Evolutionary conservation across 2,797 vertebrate genomes (phyloP).

Genomic region (Lates japonicus): DNA sequence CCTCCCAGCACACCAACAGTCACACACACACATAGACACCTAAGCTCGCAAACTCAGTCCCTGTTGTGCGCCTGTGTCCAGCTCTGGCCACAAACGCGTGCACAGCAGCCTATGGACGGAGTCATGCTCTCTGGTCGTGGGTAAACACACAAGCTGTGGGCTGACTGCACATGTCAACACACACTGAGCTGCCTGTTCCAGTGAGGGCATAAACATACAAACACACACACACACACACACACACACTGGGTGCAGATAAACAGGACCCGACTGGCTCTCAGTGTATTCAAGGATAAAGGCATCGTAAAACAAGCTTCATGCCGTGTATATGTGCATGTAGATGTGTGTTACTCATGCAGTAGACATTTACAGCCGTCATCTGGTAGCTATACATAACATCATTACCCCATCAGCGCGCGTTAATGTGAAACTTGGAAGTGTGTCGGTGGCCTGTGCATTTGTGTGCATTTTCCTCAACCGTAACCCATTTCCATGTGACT

Average conservation of each 20-base stretch:
- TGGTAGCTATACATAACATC: conserved; percentile 45
- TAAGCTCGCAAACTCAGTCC: conserved; percentile 1
- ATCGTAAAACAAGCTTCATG: conserved; percentile 12
- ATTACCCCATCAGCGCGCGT: conserved; percentile 27
- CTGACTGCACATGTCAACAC: conserved; percentile 75
- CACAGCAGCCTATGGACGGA: conserved; percentile 26
- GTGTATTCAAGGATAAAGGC: conserved; percentile 34
- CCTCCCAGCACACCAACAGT: conserved; percentile 7
- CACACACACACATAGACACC: conserved; percentile 18
- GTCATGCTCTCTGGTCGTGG: conserved; percentile 61
- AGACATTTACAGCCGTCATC: conserved; percentile 44
- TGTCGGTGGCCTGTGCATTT: conserved; percentile 11
- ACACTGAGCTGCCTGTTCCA: conserved; percentile 22
- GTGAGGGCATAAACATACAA: conserved; percentile 9
- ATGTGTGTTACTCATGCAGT: conserved; percentile 17
- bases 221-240: background rate
- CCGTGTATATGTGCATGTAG: background rate
- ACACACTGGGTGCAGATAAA: conserved; percentile 36
- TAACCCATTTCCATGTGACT: conserved; percentile 51
- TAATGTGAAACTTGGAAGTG: conserved; percentile 41
- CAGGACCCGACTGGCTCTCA: conserved; percentile 27
- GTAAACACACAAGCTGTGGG: conserved; percentile 69
- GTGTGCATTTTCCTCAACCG: conserved; percentile 34
- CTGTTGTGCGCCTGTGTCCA: background rate
- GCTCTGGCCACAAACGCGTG: conserved; percentile 32